phyloP scores from a whole-genome alignment of 2,888 invertebrate genomes.

The Metacarcinus magister region DNA sequence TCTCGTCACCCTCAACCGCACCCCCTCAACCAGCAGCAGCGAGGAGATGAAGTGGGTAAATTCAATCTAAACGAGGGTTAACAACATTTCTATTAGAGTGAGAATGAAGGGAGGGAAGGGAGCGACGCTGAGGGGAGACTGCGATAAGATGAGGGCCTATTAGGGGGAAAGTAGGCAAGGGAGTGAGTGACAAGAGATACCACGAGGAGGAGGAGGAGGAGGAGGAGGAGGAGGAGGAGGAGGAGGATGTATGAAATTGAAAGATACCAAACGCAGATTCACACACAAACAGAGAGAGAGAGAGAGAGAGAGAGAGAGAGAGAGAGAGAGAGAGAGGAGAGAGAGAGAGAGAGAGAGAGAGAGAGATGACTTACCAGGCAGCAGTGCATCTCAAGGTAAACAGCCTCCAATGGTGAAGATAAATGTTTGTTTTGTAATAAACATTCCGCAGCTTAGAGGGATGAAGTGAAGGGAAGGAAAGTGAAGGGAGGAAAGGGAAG shows the following conservation, averaged over 20 bases:
- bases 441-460: not conserved
- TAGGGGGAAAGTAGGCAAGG: no score
- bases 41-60: conserved; percentile 63
- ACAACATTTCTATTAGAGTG: conserved; percentile 61
- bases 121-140: not conserved
- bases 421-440: conserved; percentile 28
- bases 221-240: no score
- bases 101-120: conserved; percentile 45
- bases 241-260: no score
- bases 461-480: not conserved
- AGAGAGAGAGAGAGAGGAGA: not conserved
- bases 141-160: no score
- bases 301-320: not conserved
- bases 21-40: not conserved
- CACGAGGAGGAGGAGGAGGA: no score
- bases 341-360: not conserved
- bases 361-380: not conserved
- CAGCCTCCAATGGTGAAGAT: not conserved
- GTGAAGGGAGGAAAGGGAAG: not conserved
- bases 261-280: no score
- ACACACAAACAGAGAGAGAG: not conserved
- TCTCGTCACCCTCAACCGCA: not conserved
- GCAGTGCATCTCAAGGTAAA: not conserved
- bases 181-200: no score
- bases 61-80: conserved; percentile 67